These are phyloP conservation scores for Percopsis transmontana DNA, from an alignment of 2,113 vertebrate genomes.

Conservation along the genomic window DNA sequence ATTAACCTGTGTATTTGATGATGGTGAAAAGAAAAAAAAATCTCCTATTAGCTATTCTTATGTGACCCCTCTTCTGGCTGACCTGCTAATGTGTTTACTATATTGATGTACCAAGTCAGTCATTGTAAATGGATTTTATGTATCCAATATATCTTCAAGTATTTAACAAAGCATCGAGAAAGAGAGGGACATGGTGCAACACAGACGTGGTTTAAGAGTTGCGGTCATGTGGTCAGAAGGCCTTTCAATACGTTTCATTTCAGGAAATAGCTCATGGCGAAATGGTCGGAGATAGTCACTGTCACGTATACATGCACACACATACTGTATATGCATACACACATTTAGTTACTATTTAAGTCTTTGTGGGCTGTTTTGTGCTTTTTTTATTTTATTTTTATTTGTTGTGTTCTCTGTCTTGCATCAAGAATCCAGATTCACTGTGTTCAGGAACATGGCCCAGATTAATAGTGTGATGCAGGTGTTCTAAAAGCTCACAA, in stretches of 20 bases:
- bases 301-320: slow-evolving; percentile 20
- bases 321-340: slow-evolving; percentile 5
- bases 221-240: slow-evolving; percentile 28
- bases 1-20: slow-evolving; percentile 71
- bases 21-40: slow-evolving; percentile 43
- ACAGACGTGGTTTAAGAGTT: slow-evolving; percentile 32
- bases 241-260: slow-evolving; percentile 43
- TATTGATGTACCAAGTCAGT: slow-evolving; percentile 69
- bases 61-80: slow-evolving; percentile 62
- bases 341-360: slow-evolving; percentile 46
- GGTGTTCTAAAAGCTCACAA: slow-evolving; percentile 30
- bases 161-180: slow-evolving; percentile 48
- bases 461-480: slow-evolving; percentile 30
- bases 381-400: slow-evolving; percentile 53
- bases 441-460: slow-evolving; percentile 59
- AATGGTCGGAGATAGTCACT: slow-evolving; percentile 34
- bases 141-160: slow-evolving; percentile 65
- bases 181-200: slow-evolving; percentile 28
- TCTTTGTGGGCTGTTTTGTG: slow-evolving; percentile 62
- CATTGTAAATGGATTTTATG: slow-evolving; percentile 67
- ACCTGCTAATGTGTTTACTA: slow-evolving; percentile 57
- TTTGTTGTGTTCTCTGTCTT: slow-evolving; percentile 74
- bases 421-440: slow-evolving; percentile 78
- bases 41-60: slow-evolving; percentile 57
- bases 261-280: slow-evolving; percentile 31